These are phyloP conservation scores for Dolichoris vasculosae DNA, from an alignment of 1,140 invertebrate genomes.

Conservation along the genomic window DNA sequence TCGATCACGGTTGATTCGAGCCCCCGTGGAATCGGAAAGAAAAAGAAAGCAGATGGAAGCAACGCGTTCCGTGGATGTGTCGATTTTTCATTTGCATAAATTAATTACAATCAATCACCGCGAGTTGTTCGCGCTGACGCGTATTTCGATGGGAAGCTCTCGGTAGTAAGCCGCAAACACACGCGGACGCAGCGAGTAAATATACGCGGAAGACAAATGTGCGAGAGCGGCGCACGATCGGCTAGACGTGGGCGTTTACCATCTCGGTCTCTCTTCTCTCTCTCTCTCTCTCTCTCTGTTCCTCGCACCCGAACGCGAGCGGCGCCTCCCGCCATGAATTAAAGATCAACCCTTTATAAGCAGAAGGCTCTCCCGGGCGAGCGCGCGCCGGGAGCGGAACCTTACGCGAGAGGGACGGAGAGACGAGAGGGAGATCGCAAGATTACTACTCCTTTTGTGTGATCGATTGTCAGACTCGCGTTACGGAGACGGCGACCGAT, in stretches of 20 bases:
- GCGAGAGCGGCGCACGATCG: background rate
- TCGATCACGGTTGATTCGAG: no score
- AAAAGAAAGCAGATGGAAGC: no score
- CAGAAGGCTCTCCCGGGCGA: constrained; percentile 46
- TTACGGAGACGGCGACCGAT: constrained; percentile 32
- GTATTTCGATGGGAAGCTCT: constrained; percentile 53
- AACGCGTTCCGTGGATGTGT: background rate
- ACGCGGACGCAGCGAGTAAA: background rate
- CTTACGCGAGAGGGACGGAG: background rate
- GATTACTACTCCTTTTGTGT: constrained; percentile 43
- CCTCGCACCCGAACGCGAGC: background rate
- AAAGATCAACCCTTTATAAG: constrained; percentile 60
- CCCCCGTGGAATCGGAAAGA: no score
- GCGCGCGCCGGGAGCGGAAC: background rate
- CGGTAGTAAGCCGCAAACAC: constrained; percentile 39
- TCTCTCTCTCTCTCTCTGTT: background rate
- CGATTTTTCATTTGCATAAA: constrained; percentile 52
- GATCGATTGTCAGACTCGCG: constrained; percentile 42
- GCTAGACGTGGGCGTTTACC: constrained; percentile 50
- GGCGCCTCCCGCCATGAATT: constrained; percentile 58
- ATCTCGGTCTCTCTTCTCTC: background rate
- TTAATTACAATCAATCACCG: constrained; percentile 63
- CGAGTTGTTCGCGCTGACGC: constrained; percentile 18
- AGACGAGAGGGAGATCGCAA: constrained; percentile 25
- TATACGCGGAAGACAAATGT: background rate